Conservation (phyloP, 2,888 invertebrate species). For the Camponotus fellah region DNA sequence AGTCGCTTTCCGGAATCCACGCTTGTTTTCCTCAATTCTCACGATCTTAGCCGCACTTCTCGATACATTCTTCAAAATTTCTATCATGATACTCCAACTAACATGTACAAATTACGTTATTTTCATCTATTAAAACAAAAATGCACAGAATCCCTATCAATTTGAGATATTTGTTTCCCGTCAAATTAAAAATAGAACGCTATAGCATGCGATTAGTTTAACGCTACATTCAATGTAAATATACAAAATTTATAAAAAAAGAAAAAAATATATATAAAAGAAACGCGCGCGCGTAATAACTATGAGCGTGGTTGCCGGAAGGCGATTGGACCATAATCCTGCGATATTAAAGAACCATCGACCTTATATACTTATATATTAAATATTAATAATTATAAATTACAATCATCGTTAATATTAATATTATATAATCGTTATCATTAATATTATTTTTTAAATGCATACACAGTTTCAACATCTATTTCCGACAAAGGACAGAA, state of each 20-base stretch:
- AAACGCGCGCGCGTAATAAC: neutral
- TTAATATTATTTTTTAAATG: conserved; percentile 81
- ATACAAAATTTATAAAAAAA: conserved; percentile 31
- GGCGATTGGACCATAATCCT: conserved; percentile 71
- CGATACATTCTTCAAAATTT: conserved; percentile 11
- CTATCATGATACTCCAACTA: conserved; percentile 7
- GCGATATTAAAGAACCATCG: conserved; percentile 73
- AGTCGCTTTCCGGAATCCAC: conserved; percentile 70
- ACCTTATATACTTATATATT: conserved; percentile 80
- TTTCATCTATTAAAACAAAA: conserved; percentile 23
- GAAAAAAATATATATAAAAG: neutral
- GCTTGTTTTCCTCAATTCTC: conserved; percentile 9
- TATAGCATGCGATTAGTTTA: neutral
- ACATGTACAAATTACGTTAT: conserved; percentile 28
- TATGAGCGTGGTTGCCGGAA: conserved; percentile 73
- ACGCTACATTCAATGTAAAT: neutral
- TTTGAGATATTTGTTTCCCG: conserved; percentile 4
- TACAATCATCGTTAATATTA: conserved; percentile 82
- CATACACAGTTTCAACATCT: conserved; percentile 81
- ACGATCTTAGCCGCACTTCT: neutral
- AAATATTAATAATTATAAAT: conserved; percentile 83
- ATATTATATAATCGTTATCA: conserved; percentile 77
- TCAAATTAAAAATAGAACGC: neutral
- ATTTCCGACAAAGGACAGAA: conserved; percentile 73
- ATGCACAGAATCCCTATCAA: conserved; percentile 6